These are phyloP conservation scores for Leptinotarsa defecta DNA, from an alignment of 1,140 invertebrate genomes.

Conservation along the genomic window DNA sequence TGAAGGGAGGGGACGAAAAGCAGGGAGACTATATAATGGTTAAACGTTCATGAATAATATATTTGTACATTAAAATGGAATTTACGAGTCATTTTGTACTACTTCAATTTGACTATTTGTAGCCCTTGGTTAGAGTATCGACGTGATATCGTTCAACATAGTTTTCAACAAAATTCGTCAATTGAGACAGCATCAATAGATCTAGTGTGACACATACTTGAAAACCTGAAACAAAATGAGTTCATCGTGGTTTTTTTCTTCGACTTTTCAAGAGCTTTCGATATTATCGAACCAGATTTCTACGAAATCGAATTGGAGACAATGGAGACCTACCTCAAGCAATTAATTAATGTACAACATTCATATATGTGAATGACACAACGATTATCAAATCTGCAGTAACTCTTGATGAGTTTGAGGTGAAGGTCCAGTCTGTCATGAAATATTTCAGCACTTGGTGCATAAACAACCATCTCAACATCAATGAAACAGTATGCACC, in stretches of 20 bases:
- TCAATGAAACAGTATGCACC: no score
- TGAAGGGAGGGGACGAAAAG: background rate
- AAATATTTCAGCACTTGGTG: no score
- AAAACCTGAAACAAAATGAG: background rate
- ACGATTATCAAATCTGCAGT: no score
- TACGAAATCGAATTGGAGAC: background rate
- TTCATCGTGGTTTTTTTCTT: background rate
- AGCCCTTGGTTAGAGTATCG: background rate
- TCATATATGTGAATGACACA: background rate
- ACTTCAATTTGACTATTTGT: background rate
- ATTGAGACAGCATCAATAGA: background rate
- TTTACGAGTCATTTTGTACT: background rate
- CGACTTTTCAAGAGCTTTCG: constrained; percentile 9
- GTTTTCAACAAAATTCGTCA: no score
- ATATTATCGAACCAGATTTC: background rate
- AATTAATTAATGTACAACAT: background rate
- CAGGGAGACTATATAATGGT: background rate
- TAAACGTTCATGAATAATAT: background rate
- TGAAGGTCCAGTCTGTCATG: no score
- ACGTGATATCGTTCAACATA: background rate
- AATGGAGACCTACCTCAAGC: background rate
- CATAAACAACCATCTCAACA: no score
- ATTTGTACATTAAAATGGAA: background rate
- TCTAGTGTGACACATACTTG: background rate
- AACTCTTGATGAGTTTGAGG: no score